phyloP scores from a whole-genome alignment of 2,888 invertebrate species.

The Tuberolachnus salignus region DNA sequence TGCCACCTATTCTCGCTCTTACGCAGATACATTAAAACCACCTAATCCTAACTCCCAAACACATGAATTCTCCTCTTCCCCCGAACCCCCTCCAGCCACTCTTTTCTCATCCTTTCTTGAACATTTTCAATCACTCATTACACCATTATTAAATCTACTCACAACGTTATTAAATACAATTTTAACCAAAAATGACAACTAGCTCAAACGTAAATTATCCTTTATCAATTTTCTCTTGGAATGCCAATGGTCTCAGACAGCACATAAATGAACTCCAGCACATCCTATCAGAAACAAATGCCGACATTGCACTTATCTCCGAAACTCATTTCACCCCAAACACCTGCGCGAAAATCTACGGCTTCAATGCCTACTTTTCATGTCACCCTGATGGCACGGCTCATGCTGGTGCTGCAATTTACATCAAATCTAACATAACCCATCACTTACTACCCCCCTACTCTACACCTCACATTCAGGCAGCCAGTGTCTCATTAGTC shows the following conservation, averaged over 20 bases:
- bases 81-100: background rate
- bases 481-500: background rate
- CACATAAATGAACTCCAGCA: slow-evolving; percentile 21
- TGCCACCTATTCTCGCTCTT: too few relatives aligned
- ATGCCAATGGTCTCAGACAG: too few relatives aligned
- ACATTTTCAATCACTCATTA: too few relatives aligned
- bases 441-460: slow-evolving; percentile 5
- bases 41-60: background rate
- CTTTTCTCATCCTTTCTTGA: too few relatives aligned
- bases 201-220: too few relatives aligned
- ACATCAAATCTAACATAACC: slow-evolving; percentile 10
- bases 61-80: background rate
- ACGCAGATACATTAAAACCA: background rate
- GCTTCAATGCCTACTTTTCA: too few relatives aligned
- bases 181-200: too few relatives aligned
- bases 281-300: slow-evolving; percentile 5
- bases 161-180: too few relatives aligned
- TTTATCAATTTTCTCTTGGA: too few relatives aligned
- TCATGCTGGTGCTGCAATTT: slow-evolving; percentile 7
- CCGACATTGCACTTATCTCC: slow-evolving; percentile 14
- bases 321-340: background rate
- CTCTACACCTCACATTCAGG: background rate
- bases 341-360: slow-evolving; percentile 9
- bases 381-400: too few relatives aligned
- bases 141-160: too few relatives aligned